Base-by-base conservation (phyloP, 2,797 vertebrate genomes). In the Champsocephalus esox region DNA sequence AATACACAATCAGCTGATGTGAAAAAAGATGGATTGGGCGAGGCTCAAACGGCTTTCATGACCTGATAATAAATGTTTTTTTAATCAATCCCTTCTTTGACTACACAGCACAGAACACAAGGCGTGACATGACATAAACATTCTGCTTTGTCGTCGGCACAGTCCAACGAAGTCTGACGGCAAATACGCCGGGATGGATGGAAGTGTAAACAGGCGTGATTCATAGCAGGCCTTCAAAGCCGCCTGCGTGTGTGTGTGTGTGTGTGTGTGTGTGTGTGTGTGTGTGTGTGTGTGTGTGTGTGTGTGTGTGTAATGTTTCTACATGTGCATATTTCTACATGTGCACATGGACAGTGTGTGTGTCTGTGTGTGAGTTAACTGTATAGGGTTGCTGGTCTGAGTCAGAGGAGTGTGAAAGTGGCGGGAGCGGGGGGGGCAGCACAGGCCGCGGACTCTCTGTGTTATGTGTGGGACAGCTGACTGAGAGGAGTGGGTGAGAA, bases 151-250 rank as follows among this genome's bases (percentile, higher is more conserved):
- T 85, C 84, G 70, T 79, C 79, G 61, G 70, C 89, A 83, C 86
- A 80, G 82, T 81, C 69, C 83, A 54, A 32, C 76, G 83, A 73
- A 69, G 77, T 85, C 84, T 85, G 90, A 89, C 87, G 80, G 88
- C 62, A 61, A 72, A 87, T 70, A 79, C 81, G 83, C 73, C 24
- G 13, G 73, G 78, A 87, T 81, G 83, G 87, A 91, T 79, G 82
- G 86, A 90, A 80, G 73, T 81, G 77, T 89, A 90, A 91, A 92
- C 87, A 89, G 64, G 63, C 70, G 28, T 90, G 90, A 90, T 89
- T 92, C 88, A 89, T 65, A 81, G 73, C 89, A 89, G 85, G 74
- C 82, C 70, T 80, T 75, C 83, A 67, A 56, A 84, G 69, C 60
- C 70, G 60, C 62, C 55, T 60, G 24, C 1, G 19, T 9, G 13